Base-by-base conservation (phyloP, 1,140 invertebrate species). In the Neodiprion fabricii region DNA sequence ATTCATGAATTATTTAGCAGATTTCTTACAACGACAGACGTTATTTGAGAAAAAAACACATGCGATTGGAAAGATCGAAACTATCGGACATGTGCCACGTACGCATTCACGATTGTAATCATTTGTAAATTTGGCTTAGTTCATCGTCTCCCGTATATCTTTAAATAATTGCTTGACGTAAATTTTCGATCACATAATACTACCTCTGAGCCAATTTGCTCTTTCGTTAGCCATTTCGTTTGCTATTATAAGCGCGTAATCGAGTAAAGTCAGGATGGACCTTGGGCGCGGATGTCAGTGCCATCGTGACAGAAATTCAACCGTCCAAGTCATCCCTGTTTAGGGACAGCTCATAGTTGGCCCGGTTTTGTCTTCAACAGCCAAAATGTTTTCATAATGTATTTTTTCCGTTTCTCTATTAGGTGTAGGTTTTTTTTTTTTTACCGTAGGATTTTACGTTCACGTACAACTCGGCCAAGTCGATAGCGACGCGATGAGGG, bases 201-300 rank as follows among this genome's bases (percentile, higher is more conserved):
- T 17, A 61, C 11, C 53, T 12, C 11, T 9, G 11, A 61, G 53
- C 53, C 53, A 81, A 79, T 81, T 78, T 75, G 76, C 72, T 49
- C 17, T 28, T 76, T 69, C 48, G 67, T 12, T 67, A 65, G 77
- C 80, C 82, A 83, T 28, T 76, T 69, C 48, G 67, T 12, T 66
- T 49, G 78, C 80, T 83, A 83, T 83, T 82, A 83, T 82, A 82
- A 82, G 74, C 70, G 61, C 12, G 71, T 72, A 74, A 74, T 76
- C 71, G 73, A 67, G 40, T 72, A 74, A 76, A 73, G 71, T 79
- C 77, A 77, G 68, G 79, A 76, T 78, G 67, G 71, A 76, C 67
- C 74, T 81, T 69, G 72, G 47, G 66, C 75, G 74, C 68, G 47
- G 70, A 48, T 73, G 74, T 71, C 75, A 71, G 75, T 77, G 79